Percentiles rank a stretch among this genome's conserved stretches.
phyloP scores from a whole-genome alignment of 2,888 invertebrate species.

The Clitarchus hookeri region DNA sequence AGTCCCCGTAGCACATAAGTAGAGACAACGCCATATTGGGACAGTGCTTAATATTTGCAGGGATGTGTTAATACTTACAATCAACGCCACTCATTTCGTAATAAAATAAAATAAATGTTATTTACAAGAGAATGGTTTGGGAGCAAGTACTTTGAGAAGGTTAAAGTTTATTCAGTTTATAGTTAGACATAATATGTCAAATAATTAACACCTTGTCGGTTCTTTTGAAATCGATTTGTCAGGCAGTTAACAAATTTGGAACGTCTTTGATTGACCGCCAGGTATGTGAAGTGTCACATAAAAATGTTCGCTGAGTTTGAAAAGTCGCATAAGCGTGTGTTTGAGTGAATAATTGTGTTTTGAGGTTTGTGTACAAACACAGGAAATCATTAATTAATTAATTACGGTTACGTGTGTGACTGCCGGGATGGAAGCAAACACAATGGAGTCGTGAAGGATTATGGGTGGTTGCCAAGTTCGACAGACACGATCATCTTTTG shows the following conservation, averaged over 20 bases:
- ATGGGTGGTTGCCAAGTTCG: conserved; percentile 37
- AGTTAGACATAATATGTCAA: conserved; percentile 29
- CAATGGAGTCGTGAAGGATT: conserved; percentile 42
- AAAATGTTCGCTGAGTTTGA: conserved; percentile 53
- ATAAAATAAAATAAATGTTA: background rate
- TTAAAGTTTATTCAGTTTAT: conserved; percentile 23
- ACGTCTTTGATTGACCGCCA: conserved; percentile 58
- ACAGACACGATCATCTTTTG: conserved; percentile 21
- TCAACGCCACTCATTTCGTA: background rate
- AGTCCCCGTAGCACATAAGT: conserved; percentile 44
- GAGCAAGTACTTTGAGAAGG: background rate
- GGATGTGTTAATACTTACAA: conserved; percentile 52
- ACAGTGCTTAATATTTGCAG: conserved; percentile 63
- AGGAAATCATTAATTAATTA: conserved; percentile 25
- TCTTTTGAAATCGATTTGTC: conserved; percentile 60
- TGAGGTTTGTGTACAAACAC: conserved; percentile 4
- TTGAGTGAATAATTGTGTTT: background rate
- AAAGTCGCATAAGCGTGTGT: background rate
- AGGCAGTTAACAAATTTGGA: conserved; percentile 60
- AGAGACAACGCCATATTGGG: conserved; percentile 62
- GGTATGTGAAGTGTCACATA: conserved; percentile 53
- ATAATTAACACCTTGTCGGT: conserved; percentile 48
- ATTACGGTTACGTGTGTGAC: conserved; percentile 7
- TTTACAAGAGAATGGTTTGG: background rate
- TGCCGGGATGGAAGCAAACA: conserved; percentile 29